These are phyloP conservation scores for Dolichomitus sp. DNA, from an alignment of 2,888 invertebrate species.

Conservation along the genomic window DNA sequence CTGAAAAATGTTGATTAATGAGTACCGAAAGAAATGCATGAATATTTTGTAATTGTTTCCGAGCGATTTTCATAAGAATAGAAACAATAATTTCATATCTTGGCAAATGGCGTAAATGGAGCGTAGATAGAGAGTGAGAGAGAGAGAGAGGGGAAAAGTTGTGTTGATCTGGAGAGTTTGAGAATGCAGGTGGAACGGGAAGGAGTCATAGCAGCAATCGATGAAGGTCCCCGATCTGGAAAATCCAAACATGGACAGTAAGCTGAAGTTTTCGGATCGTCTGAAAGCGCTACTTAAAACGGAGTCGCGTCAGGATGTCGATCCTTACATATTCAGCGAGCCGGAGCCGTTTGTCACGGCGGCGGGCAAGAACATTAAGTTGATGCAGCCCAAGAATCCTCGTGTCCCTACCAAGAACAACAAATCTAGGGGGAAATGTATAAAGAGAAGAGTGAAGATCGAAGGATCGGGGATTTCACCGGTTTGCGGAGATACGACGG, in stretches of 20 bases:
- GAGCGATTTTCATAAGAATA: not conserved
- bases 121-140: constrained; percentile 63
- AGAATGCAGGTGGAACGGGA: constrained; percentile 81
- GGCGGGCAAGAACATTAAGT: constrained; percentile 74
- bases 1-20: constrained; percentile 29
- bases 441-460: constrained; percentile 78
- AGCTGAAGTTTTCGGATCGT: constrained; percentile 86
- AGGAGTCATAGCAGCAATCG: constrained; percentile 74
- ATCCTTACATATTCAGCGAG: constrained; percentile 87
- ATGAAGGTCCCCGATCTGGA: constrained; percentile 82
- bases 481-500: constrained; percentile 40
- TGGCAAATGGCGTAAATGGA: constrained; percentile 75
- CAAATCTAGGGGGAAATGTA: constrained; percentile 80
- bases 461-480: constrained; percentile 70
- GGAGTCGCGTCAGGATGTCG: constrained; percentile 84
- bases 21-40: not conserved
- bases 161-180: constrained; percentile 76
- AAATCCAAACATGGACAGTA: constrained; percentile 83
- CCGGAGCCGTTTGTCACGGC: constrained; percentile 82
- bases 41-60: not conserved
- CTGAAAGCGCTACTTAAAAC: constrained; percentile 85
- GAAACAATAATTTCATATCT: constrained; percentile 37
- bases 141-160: not conserved
- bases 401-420: constrained; percentile 73
- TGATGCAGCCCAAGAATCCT: constrained; percentile 78